Evolutionary conservation across 2,888 invertebrate genomes (phyloP).

Genomic region (Perizoma affinitatum): DNA sequence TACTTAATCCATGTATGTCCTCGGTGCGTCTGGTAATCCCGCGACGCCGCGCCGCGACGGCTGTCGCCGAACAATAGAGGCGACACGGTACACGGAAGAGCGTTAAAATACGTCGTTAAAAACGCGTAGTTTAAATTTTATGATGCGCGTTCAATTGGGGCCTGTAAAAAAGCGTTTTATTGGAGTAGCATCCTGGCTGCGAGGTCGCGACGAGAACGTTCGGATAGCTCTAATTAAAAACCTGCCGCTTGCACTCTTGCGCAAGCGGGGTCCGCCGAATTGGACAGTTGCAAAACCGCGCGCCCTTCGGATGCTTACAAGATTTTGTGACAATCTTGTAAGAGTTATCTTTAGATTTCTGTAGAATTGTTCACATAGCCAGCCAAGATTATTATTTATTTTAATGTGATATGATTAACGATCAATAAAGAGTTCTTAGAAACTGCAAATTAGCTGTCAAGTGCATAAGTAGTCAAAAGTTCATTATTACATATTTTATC

Average conservation of each 20-base stretch:
- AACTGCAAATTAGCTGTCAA: conserved; percentile 1
- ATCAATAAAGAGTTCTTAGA: conserved; percentile 18
- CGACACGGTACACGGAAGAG: conserved; percentile 73
- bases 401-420: conserved; percentile 20
- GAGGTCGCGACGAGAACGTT: conserved; percentile 67
- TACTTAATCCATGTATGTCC: conserved; percentile 71
- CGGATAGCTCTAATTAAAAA: conserved; percentile 80
- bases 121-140: conserved; percentile 80
- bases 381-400: conserved; percentile 25
- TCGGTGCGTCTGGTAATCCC: conserved; percentile 58
- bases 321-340: conserved; percentile 37
- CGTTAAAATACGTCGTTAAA: conserved; percentile 78
- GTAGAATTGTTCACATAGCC: conserved; percentile 20
- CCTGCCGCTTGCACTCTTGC: conserved; percentile 68
- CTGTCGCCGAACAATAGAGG: conserved; percentile 64
- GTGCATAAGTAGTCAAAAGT: conserved; percentile 7
- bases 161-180: conserved; percentile 81
- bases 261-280: conserved; percentile 61
- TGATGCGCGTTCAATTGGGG: conserved; percentile 78
- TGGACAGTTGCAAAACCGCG: conserved; percentile 58
- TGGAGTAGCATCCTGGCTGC: conserved; percentile 77
- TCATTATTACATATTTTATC: conserved; percentile 14
- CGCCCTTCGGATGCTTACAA: conserved; percentile 61
- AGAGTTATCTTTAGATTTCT: conserved; percentile 37
- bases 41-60: conserved; percentile 45